A percentile compares a stretch with the other conserved stretches of the same genome.
Evolutionary conservation across 2,113 vertebrate genomes (phyloP).

Genomic region (Heliornis fulica): DNA sequence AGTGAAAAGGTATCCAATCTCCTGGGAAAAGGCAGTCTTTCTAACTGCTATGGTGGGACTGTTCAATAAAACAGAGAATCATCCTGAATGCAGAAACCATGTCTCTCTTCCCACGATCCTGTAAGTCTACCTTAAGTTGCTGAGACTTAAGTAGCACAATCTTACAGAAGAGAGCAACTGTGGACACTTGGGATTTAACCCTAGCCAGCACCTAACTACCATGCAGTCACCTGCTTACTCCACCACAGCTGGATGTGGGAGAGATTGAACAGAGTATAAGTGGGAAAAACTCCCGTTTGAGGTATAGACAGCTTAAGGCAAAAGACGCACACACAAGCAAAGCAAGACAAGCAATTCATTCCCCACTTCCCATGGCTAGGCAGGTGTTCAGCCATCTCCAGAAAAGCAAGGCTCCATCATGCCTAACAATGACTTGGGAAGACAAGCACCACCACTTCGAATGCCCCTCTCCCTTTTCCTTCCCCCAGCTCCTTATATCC

Average conservation of each 20-base stretch:
- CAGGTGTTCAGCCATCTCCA: neutral
- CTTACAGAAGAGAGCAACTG: neutral
- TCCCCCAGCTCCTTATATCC: neutral
- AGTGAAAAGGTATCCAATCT: neutral
- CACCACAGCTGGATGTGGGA: neutral
- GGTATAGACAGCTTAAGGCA: neutral
- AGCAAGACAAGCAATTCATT: too few species aligned
- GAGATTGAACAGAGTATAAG: too few species aligned
- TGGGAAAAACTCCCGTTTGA: too few species aligned
- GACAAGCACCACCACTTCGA: neutral
- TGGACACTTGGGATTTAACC: neutral
- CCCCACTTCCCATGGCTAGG: too few species aligned
- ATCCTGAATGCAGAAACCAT: neutral
- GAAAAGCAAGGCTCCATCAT: neutral
- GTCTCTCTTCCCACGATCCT: neutral
- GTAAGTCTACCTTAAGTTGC: neutral
- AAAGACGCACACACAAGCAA: too few species aligned
- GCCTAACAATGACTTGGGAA: neutral
- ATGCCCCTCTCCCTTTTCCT: neutral
- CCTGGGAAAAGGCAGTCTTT: neutral
- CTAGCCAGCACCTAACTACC: neutral
- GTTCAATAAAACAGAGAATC: neutral
- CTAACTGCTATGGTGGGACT: accelerated
- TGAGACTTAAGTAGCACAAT: neutral
- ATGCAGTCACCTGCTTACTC: neutral